Evolutionary conservation across 2,797 vertebrate species (phyloP).

Genomic region (Anguilla marmorata): DNA sequence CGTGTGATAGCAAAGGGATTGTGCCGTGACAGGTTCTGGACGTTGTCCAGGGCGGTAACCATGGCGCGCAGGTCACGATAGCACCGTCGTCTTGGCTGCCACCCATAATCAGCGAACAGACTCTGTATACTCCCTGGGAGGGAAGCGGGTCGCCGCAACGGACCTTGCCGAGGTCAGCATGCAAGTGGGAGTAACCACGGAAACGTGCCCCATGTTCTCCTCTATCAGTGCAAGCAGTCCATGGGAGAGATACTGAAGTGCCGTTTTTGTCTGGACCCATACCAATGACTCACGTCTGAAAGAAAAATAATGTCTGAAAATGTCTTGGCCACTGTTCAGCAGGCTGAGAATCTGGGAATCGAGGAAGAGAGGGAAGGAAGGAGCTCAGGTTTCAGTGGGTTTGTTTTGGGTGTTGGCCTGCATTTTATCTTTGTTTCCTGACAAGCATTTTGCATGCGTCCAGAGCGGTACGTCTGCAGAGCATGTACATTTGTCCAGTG

Average conservation of each 20-base stretch:
- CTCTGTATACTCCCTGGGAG: conserved; percentile 36
- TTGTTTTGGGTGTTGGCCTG: conserved; percentile 3
- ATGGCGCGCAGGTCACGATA: conserved; percentile 52
- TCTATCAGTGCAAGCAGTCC: conserved; percentile 30
- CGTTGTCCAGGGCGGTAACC: conserved; percentile 49
- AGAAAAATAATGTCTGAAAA: conserved; percentile 11
- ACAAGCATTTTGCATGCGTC: not conserved
- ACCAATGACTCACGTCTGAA: conserved; percentile 39
- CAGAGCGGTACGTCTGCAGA: not conserved
- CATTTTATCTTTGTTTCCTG: not conserved
- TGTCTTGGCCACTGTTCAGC: not conserved
- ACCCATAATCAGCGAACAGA: conserved; percentile 60
- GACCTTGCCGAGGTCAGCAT: not conserved
- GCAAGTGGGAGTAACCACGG: not conserved
- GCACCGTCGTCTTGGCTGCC: conserved; percentile 54
- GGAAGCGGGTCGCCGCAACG: conserved; percentile 30
- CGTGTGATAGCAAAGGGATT: conserved; percentile 36
- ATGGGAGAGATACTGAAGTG: conserved; percentile 37
- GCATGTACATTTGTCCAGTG: not conserved
- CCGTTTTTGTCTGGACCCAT: conserved; percentile 43
- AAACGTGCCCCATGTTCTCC: conserved; percentile 19
- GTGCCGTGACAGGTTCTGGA: conserved; percentile 52
- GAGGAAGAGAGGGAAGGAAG: not conserved
- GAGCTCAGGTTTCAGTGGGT: not conserved
- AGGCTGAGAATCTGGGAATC: not conserved